Base-by-base conservation (phyloP, 2,113 vertebrate genomes). In the Cathartes aura region DNA sequence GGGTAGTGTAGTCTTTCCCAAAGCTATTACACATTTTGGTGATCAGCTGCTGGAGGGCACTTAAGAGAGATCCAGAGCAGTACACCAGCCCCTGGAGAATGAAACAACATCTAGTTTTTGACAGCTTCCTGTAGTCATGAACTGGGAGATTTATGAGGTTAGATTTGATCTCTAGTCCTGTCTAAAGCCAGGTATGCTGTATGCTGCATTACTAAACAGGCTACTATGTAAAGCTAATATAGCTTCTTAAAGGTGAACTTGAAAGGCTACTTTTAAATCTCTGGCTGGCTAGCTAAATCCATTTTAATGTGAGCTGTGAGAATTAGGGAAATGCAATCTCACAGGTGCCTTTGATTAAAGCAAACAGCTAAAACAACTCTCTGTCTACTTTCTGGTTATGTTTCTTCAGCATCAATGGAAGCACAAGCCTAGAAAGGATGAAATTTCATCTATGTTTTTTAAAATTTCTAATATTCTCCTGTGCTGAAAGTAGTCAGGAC, bases 111-210 rank as follows among this genome's bases (percentile, higher is more conserved):
- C 95, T 96, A 93, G 91, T 88, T 98, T 97, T 95, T 97, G 97
- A 97, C 97, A 97, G 93, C 71, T 95, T 96, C 67, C 67, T 92
- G 67, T 96, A 95, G 95, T 88, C 94, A 96, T 84, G 95, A 97
- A 96, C 42, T 88, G 71, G 86, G 95, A 97, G 95, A 97, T 97
- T 97, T 97, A 97, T 98, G 93, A 97, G 95, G 63, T 94, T 96
- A 96, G 91, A 96, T 96, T 93, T 97, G 93, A 97, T 97, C 94
- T 97, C 93, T 90, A 95, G 95, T 94, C 82, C 91, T 86, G 87
- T 97, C 80, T 93, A 93, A 96, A 94, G 79, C 86, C 89, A 94
- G 83, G 81, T 90, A 73, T 67, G 91, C 64, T 93, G 70, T 21
- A 91, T 50, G 82, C 75, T 94, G 95, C 89, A 97, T 97, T 89